Evolutionary conservation across 2,888 invertebrate species (phyloP).

Genomic region (Amphiduros pacificus): DNA sequence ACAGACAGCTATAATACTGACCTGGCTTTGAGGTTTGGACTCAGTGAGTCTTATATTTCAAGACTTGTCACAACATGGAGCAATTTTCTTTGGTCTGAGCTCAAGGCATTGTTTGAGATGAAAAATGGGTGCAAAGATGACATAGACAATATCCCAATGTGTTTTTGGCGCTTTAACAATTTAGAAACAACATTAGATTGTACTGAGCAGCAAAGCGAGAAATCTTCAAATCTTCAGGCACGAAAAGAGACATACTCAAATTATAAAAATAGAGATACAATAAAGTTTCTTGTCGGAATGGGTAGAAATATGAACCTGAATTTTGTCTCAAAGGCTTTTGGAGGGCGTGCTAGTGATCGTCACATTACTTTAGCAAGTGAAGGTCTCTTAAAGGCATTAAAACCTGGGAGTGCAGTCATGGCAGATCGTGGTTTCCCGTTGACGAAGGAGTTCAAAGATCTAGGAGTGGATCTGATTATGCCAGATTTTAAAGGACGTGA

Average conservation of each 20-base stretch:
- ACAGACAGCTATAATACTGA: not conserved
- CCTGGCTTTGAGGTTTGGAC: not conserved
- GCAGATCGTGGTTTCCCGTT: constrained; percentile 23
- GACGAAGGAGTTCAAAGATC: constrained; percentile 8
- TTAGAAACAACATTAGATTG: constrained; percentile 11
- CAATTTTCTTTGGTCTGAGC: not conserved
- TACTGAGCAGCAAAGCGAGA: constrained; percentile 18
- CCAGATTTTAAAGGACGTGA: constrained; percentile 22
- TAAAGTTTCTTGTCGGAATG: constrained; percentile 24
- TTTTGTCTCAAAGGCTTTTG: constrained; percentile 22
- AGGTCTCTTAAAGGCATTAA: constrained; percentile 6
- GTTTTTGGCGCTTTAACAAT: not conserved
- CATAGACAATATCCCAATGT: not conserved
- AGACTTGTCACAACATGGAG: not conserved
- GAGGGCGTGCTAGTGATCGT: constrained; percentile 22
- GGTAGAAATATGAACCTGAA: constrained; percentile 20
- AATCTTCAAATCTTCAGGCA: constrained; percentile 16
- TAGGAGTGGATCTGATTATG: constrained; percentile 22
- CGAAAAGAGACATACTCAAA: constrained; percentile 17
- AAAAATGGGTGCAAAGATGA: not conserved
- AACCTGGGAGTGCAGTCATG: constrained; percentile 20
- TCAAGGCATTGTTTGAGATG: constrained; percentile 2
- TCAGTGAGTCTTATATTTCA: not conserved
- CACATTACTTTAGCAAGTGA: constrained; percentile 14
- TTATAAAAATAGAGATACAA: constrained; percentile 18